A percentile compares a stretch with the other conserved stretches of the same genome.
Conservation (phyloP, 2,113 vertebrate genomes). For the Amblyopsis rosae region DNA sequence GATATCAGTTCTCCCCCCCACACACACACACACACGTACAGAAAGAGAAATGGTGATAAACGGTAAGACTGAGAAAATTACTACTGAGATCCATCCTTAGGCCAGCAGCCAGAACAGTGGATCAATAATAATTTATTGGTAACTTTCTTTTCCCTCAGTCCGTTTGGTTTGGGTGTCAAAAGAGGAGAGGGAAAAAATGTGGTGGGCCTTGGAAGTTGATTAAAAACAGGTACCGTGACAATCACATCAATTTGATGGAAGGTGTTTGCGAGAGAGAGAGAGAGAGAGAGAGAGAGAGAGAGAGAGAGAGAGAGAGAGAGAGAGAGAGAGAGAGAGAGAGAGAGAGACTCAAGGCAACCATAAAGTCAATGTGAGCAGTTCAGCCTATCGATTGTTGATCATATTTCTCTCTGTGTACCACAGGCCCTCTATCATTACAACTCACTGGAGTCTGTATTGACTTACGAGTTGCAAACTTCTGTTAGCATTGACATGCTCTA, state of each 20-base stretch:
- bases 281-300: conserved; percentile 7
- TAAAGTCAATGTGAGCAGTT: conserved; percentile 29
- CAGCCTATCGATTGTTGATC: conserved; percentile 71
- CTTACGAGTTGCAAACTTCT: conserved; percentile 61
- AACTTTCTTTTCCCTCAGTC: conserved; percentile 55
- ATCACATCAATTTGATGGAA: conserved; percentile 72
- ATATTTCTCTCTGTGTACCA: conserved; percentile 59
- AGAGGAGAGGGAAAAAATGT: conserved; percentile 50
- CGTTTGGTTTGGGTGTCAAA: conserved; percentile 20
- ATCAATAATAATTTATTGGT: conserved; percentile 75
- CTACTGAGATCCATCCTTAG: conserved; percentile 58
- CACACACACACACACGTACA: background rate
- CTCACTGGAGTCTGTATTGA: conserved; percentile 57
- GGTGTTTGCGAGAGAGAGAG: conserved; percentile 3
- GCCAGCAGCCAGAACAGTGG: conserved; percentile 45
- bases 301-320: conserved; percentile 2
- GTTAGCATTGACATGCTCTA: conserved; percentile 59
- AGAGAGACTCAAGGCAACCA: background rate
- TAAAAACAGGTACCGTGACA: conserved; percentile 72
- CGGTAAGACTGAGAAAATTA: conserved; percentile 57
- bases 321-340: conserved; percentile 15
- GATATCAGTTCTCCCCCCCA: conserved; percentile 14
- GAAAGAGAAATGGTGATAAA: conserved; percentile 16
- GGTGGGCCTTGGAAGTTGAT: conserved; percentile 73
- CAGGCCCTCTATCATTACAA: conserved; percentile 60